Percentiles rank a stretch among this genome's conserved stretches.
Conservation (phyloP, 2,797 vertebrate genomes). For the Dryobates pubescens region DNA sequence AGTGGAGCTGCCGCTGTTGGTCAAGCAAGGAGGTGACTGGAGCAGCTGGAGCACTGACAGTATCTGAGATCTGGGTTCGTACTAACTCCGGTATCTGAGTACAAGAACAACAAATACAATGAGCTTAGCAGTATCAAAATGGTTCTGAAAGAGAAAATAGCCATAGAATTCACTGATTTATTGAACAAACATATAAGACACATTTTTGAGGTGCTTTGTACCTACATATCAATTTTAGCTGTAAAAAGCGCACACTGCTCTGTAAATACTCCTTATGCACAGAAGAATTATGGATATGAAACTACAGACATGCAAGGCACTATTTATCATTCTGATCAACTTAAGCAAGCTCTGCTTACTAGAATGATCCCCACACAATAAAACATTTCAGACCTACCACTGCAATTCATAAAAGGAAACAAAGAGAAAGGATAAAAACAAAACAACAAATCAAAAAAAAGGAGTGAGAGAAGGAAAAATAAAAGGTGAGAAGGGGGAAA, state of each 20-base stretch:
- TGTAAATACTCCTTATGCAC: background rate
- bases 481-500: background rate
- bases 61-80: constrained; percentile 79
- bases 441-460: background rate
- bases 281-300: background rate
- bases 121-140: background rate
- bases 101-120: background rate
- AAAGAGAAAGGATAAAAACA: no score
- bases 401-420: background rate
- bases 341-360: background rate
- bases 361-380: background rate
- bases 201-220: background rate
- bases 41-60: constrained; percentile 70
- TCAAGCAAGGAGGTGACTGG: constrained; percentile 72
- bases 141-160: background rate
- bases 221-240: background rate
- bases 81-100: constrained; percentile 89
- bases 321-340: background rate
- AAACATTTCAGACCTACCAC: background rate
- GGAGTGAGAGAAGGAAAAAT: background rate
- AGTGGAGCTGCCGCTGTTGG: constrained; percentile 76
- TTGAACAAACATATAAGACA: background rate
- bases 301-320: background rate
- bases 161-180: background rate
- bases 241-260: background rate